phyloP scores from a whole-genome alignment of 2,888 invertebrate genomes.

The Archips crataeganus region DNA sequence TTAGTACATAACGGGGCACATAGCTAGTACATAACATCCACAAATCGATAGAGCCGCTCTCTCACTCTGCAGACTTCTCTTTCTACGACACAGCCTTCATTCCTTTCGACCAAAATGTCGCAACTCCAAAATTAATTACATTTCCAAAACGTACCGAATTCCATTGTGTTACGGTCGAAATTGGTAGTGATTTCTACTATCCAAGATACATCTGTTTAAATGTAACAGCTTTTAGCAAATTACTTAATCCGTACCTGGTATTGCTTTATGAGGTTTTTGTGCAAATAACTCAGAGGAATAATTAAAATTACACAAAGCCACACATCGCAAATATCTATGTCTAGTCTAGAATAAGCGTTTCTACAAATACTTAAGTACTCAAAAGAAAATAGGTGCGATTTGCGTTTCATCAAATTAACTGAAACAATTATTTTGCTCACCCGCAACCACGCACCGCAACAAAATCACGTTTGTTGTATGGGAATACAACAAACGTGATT shows the following conservation, averaged over 20 bases:
- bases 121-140: neutral
- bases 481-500: too few species aligned
- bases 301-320: neutral
- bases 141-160: neutral
- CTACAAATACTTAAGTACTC: too few species aligned
- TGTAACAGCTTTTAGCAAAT: neutral
- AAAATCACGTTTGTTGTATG: too few species aligned
- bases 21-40: constrained; percentile 6
- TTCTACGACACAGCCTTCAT: neutral
- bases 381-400: too few species aligned
- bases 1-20: neutral
- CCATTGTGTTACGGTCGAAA: neutral
- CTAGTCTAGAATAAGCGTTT: neutral
- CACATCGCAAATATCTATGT: too few species aligned
- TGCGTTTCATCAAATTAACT: too few species aligned
- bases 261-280: neutral
- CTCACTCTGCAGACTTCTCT: constrained; percentile 8
- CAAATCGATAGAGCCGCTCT: constrained; percentile 6
- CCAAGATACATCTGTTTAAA: neutral
- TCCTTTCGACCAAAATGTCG: neutral
- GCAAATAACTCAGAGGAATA: neutral
- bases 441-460: too few species aligned
- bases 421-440: too few species aligned
- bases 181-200: neutral
- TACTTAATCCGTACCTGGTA: neutral